Base-by-base conservation (phyloP, 2,888 invertebrate species). In the Hypena proboscidalis region DNA sequence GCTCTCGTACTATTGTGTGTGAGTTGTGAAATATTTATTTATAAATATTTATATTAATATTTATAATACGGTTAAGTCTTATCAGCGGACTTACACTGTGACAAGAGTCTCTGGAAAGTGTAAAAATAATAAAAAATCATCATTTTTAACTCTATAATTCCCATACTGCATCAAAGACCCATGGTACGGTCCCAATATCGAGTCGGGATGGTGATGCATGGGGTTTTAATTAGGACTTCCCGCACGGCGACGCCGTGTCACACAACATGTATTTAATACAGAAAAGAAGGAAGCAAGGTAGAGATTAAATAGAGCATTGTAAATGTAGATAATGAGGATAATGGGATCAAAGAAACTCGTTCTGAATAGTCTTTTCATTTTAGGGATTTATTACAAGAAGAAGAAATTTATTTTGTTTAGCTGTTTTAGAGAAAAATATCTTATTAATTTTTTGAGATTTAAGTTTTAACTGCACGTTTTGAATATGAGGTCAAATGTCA, bases 201-300 rank as follows among this genome's bases (percentile, higher is more conserved):
- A 58, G 60, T 57, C 51, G 58, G 60, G 74, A 67, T 70, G 61
- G 76, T 88, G 88, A 89, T 85, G 81, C 83, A 90, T 82, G 79
- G 79, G 65, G 80, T 83, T 90, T 90, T 89, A 90, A 90, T 90
- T 85, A 85, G 84, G 78, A 83, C 82, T 86, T 89, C 87, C 89
- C 58, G 52, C 36, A 11, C 68, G 35, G 21, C 33, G 40, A 44
- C 50, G 49, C 41, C 47, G 45, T 37, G 36, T 8, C 35, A 14
- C 27, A 15, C 14, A 8, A 15, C 20, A 21, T 22, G 29, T 22
- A 4, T 36, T 13, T 6, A 27, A 20, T 30, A n/a, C 14, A 9
- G 13, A 26, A 42, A 36, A 26, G 13, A 10, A 20, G 26, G 21
- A 32, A 37, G 26, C 14, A 20, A 14, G 1, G 22, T 14, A 48